Conservation (phyloP, 2,888 invertebrate species). For the Lasioglossum lativentre region DNA sequence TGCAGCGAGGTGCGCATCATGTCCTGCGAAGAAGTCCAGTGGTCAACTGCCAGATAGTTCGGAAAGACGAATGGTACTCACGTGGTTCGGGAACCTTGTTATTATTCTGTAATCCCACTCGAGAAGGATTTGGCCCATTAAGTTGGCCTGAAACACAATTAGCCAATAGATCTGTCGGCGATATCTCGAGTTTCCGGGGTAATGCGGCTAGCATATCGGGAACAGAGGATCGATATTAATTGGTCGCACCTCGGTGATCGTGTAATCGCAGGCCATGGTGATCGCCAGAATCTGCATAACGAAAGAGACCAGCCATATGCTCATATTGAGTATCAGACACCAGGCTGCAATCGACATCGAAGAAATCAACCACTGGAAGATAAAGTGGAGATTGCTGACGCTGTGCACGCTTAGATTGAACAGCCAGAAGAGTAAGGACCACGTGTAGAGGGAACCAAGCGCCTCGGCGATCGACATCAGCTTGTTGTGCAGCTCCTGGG, state of each 20-base stretch:
- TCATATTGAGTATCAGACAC: constrained; percentile 63
- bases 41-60: neutral
- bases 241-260: constrained; percentile 72
- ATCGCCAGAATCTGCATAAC: constrained; percentile 74
- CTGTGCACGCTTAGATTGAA: constrained; percentile 76
- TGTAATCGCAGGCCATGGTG: constrained; percentile 74
- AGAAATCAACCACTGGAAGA: constrained; percentile 66
- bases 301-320: constrained; percentile 73
- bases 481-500: constrained; percentile 76
- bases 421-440: constrained; percentile 78
- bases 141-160: constrained; percentile 76
- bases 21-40: constrained; percentile 23
- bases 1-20: constrained; percentile 65
- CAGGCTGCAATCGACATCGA: constrained; percentile 3
- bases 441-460: constrained; percentile 74
- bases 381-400: constrained; percentile 76
- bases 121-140: constrained; percentile 73
- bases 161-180: too few species aligned
- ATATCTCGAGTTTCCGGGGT: too few species aligned
- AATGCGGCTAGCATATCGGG: neutral
- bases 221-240: neutral
- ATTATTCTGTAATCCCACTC: constrained; percentile 69
- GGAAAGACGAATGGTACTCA: constrained; percentile 17
- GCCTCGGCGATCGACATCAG: constrained; percentile 75
- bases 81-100: constrained; percentile 39